phyloP scores from a whole-genome alignment of 2,113 vertebrate species.

The Carettochelys insculpta region DNA sequence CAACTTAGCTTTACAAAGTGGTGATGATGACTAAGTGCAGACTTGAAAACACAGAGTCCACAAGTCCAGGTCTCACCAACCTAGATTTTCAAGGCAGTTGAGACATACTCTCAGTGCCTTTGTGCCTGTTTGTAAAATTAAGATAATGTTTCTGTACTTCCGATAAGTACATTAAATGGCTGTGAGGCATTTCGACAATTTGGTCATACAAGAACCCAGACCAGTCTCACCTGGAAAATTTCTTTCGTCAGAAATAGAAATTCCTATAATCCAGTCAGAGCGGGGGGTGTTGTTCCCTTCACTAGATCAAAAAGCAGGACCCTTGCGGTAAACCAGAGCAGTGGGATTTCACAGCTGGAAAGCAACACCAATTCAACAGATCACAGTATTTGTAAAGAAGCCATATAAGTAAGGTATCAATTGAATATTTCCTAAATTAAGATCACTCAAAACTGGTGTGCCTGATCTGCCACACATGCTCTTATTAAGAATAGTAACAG shows the following conservation, averaged over 20 bases:
- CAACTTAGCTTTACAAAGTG: not conserved
- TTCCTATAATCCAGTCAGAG: not conserved
- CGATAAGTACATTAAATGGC: accelerated
- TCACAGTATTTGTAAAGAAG: not conserved
- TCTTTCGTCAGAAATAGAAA: not conserved
- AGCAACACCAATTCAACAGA: not conserved
- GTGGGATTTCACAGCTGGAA: not conserved
- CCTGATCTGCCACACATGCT: not conserved
- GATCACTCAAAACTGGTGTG: not conserved
- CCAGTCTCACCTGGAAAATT: not conserved
- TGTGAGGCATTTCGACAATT: not conserved
- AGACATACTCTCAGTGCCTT: not conserved
- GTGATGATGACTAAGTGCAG: not conserved
- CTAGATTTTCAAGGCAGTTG: not conserved
- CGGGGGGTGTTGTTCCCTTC: not conserved
- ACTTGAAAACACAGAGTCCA: not conserved
- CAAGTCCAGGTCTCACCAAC: not conserved
- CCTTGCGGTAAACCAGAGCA: not conserved
- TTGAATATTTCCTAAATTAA: not conserved
- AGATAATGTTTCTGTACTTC: not conserved
- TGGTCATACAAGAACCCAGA: not conserved
- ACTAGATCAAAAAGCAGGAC: not conserved
- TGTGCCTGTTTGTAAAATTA: not conserved
- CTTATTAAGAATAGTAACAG: not conserved
- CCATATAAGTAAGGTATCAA: not conserved